Base-by-base conservation (phyloP, 2,113 vertebrate species). In the Phrynocephalus versicolor region DNA sequence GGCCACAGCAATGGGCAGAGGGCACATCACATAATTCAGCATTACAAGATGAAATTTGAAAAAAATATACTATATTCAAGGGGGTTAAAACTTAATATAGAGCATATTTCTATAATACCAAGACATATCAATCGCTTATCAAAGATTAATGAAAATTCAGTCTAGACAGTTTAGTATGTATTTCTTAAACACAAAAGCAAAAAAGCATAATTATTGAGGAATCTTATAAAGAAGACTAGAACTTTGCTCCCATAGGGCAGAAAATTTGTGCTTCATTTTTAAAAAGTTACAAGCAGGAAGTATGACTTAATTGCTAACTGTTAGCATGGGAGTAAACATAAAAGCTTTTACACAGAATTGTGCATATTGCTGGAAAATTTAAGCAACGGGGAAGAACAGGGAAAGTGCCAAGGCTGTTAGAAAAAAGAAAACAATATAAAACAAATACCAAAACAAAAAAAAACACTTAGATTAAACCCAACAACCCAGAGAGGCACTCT, bases 351-450 rank as follows among this genome's bases (percentile, higher is more conserved):
- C 10, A 33, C 45, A 86, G 74, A 83, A 88, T 55, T 84, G 37
- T 87, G 84, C 1, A 21, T 39, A 41, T 69, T 27, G 60, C 60
- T 57, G 7, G 14, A 64, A 64, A 60, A 74, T 93, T 85, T 89
- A 84, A 92, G 88, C 82, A 90, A 45, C 80, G 80, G 83, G 23
- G 85, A 88, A 90, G n/a, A 88, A 85, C 16, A 14, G n/a, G 18
- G 13, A 41, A 45, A 87, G 18, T 2, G 41, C 8, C 55, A 89
- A 81, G 21, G 27, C 70, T 77, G 39, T 84, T 77, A 55, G 65
- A 57, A 88, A 93, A 92, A 37, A 58, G 87, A 88, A 0, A 89
- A 45, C 51, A 89, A 92, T 6, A 60, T 76, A 81, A 79, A 64
- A 70, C 19, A 69, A 79, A 19, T 18, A 87, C 72, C 45, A 16